These are phyloP conservation scores for Nymphalis io DNA, from an alignment of 1,140 invertebrate species.

Conservation along the genomic window DNA sequence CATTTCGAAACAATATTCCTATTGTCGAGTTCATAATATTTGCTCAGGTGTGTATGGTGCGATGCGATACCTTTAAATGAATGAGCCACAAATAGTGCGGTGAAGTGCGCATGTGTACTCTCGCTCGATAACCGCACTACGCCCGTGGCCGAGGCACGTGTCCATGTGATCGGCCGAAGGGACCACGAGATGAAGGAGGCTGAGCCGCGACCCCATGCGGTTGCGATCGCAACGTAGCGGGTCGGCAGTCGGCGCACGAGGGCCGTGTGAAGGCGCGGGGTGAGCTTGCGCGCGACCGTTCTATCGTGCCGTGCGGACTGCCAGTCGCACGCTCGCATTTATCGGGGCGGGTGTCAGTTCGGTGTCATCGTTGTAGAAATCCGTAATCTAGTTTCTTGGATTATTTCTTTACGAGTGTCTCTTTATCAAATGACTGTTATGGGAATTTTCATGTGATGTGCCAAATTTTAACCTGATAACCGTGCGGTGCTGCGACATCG, in stretches of 20 bases:
- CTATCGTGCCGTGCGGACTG: constrained; percentile 42
- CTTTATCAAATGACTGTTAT: constrained; percentile 37
- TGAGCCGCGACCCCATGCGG: constrained; percentile 48
- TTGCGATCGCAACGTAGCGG: constrained; percentile 37
- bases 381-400: constrained; percentile 27
- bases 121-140: constrained; percentile 75
- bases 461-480: constrained; percentile 37
- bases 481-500: constrained; percentile 47
- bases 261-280: constrained; percentile 48
- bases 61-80: constrained; percentile 64
- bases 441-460: constrained; percentile 52
- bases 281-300: constrained; percentile 41
- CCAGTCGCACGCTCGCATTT: constrained; percentile 67
- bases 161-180: constrained; percentile 51
- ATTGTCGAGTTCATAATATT: constrained; percentile 70
- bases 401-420: constrained; percentile 46
- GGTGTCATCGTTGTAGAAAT: constrained; percentile 45
- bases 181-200: constrained; percentile 63
- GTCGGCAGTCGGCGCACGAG: constrained; percentile 31
- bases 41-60: constrained; percentile 68
- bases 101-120: constrained; percentile 71
- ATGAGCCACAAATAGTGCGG: constrained; percentile 64
- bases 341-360: constrained; percentile 52
- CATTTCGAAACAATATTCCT: constrained; percentile 57
- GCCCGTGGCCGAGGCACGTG: constrained; percentile 66